Evolutionary conservation across 2,797 vertebrate species (phyloP).

Genomic region (Naso thynnoides): DNA sequence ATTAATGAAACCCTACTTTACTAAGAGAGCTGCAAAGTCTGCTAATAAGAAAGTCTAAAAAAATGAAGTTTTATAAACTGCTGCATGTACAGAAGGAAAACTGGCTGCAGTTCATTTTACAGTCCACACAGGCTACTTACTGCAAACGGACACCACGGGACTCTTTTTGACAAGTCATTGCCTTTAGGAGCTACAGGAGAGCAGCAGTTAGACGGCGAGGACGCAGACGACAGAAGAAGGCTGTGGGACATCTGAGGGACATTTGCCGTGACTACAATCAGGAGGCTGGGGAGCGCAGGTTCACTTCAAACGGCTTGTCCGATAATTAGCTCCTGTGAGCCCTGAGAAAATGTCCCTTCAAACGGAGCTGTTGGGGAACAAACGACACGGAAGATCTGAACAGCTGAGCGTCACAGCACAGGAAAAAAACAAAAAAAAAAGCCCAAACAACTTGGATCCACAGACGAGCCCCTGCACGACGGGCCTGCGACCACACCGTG

Average conservation of each 20-base stretch:
- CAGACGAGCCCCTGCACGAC: slow-evolving; percentile 14
- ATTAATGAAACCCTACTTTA: neutral
- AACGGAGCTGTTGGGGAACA: slow-evolving; percentile 37
- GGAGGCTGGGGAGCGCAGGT: slow-evolving; percentile 56
- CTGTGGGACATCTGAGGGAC: slow-evolving; percentile 55
- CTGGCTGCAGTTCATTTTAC: neutral
- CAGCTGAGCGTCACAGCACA: slow-evolving; percentile 14
- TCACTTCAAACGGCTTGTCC: slow-evolving; percentile 58
- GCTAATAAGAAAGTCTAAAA: neutral
- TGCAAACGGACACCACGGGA: slow-evolving; percentile 38
- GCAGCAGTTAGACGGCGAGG: slow-evolving; percentile 32
- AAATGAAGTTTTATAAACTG: no score
- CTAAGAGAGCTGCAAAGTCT: neutral
- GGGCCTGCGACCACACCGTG: slow-evolving; percentile 19
- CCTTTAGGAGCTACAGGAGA: slow-evolving; percentile 46
- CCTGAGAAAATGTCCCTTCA: slow-evolving; percentile 43
- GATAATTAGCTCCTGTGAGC: slow-evolving; percentile 65
- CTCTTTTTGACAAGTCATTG: slow-evolving; percentile 52
- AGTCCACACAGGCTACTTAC: slow-evolving; percentile 1
- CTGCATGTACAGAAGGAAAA: neutral
- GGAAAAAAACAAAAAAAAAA: neutral
- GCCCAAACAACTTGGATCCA: slow-evolving; percentile 30
- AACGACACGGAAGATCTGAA: slow-evolving; percentile 48
- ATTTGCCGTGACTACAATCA: slow-evolving; percentile 66
- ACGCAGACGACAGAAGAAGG: slow-evolving; percentile 22